Percentiles rank a stretch among this genome's conserved stretches.
Conservation (phyloP, 1,140 invertebrate genomes). For the Dendrolimus kikuchii region DNA sequence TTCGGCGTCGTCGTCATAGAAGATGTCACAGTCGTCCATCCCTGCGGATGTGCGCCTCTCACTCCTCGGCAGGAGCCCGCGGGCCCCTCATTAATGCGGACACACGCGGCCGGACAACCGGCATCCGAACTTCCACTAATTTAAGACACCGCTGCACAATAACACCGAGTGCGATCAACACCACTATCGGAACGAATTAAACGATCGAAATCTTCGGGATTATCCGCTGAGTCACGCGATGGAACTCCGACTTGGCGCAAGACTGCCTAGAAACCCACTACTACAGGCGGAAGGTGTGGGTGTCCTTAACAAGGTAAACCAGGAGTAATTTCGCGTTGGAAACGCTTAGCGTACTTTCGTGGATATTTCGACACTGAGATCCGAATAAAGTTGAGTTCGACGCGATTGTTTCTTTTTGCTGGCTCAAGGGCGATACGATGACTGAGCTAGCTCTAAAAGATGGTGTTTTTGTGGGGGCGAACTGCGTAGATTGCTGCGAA, state of each 20-base stretch:
- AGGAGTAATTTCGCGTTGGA: conserved; percentile 22
- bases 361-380: conserved; percentile 23
- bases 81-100: conserved; percentile 40
- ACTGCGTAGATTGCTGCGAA: conserved; percentile 57
- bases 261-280: conserved; percentile 22
- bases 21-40: conserved; percentile 62
- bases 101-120: conserved; percentile 36
- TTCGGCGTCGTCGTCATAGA: conserved; percentile 66
- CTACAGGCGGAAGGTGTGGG: conserved; percentile 32
- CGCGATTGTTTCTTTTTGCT: conserved; percentile 43
- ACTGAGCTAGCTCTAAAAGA: conserved; percentile 36
- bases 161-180: conserved; percentile 25
- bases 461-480: conserved; percentile 50
- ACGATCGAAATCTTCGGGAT: conserved; percentile 45
- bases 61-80: conserved; percentile 40
- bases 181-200: conserved; percentile 33
- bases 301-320: conserved; percentile 42
- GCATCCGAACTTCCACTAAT: conserved; percentile 49
- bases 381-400: conserved; percentile 18
- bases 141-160: conserved; percentile 24
- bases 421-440: conserved; percentile 45
- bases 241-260: conserved; percentile 26
- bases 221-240: conserved; percentile 61
- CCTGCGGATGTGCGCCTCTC: conserved; percentile 44
- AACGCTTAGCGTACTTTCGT: conserved; percentile 20